These are phyloP conservation scores for Aphis gossypii DNA, from an alignment of 1,140 invertebrate species.

Conservation along the genomic window DNA sequence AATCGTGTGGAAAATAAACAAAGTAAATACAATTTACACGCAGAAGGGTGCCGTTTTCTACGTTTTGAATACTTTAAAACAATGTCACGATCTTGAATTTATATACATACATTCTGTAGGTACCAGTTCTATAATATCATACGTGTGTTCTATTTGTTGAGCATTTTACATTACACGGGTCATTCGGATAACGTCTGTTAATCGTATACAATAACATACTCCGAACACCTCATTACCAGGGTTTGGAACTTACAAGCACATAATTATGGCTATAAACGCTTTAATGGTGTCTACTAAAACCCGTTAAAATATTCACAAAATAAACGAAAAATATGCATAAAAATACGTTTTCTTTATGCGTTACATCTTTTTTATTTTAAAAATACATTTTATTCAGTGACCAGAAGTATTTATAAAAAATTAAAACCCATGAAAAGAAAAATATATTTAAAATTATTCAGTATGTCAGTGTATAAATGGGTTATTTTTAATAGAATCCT, in stretches of 20 bases:
- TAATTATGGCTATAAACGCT: neutral
- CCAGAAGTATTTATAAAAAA: neutral
- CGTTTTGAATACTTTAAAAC: neutral
- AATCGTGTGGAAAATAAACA: neutral
- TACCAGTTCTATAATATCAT: neutral
- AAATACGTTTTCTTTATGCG: neutral
- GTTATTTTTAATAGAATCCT: too few relatives aligned
- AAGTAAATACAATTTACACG: neutral
- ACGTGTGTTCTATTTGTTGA: neutral
- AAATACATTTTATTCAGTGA: neutral
- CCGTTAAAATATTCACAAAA: neutral
- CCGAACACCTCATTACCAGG: neutral
- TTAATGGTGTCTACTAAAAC: neutral
- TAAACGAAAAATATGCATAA: neutral
- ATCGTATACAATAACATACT: neutral
- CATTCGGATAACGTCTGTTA: neutral
- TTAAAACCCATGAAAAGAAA: neutral
- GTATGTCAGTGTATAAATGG: too few relatives aligned
- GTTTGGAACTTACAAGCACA: neutral
- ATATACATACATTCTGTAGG: neutral
- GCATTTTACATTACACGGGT: neutral
- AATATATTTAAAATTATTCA: neutral
- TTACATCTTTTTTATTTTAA: neutral
- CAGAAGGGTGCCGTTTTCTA: neutral
- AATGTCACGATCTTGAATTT: neutral